These are phyloP conservation scores for Operophtera brumata DNA, from an alignment of 2,888 invertebrate genomes.

Conservation along the genomic window DNA sequence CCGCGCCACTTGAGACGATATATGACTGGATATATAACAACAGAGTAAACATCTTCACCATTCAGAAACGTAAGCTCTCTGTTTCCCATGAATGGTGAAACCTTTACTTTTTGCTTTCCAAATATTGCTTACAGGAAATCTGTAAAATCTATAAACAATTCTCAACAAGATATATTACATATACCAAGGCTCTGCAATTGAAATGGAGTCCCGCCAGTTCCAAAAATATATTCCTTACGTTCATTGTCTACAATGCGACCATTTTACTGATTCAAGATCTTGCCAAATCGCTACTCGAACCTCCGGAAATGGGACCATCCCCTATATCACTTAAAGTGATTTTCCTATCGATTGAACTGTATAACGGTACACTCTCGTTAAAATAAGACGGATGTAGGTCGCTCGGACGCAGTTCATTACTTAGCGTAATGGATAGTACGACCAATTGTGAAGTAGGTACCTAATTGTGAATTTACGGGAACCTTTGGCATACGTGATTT, in stretches of 20 bases:
- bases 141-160: too few species aligned
- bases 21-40: too few species aligned
- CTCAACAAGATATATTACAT: too few species aligned
- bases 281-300: slow-evolving; percentile 22
- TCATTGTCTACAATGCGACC: slow-evolving; percentile 26
- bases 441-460: slow-evolving; percentile 26
- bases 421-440: slow-evolving; percentile 40
- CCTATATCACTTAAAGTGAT: slow-evolving; percentile 49
- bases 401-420: slow-evolving; percentile 45
- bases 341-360: slow-evolving; percentile 56
- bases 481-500: slow-evolving; percentile 18
- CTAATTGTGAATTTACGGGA: slow-evolving; percentile 29
- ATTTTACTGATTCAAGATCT: slow-evolving; percentile 26
- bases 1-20: too few species aligned
- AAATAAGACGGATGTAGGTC: slow-evolving; percentile 54
- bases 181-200: slow-evolving; percentile 8
- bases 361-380: slow-evolving; percentile 45
- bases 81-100: too few species aligned
- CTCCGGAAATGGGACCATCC: slow-evolving; percentile 31
- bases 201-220: slow-evolving; percentile 18
- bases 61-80: too few species aligned
- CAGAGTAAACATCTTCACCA: too few species aligned
- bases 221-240: slow-evolving; percentile 23
- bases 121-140: too few species aligned
- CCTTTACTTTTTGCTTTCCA: too few species aligned